Percentiles rank a stretch among this genome's conserved stretches.
Evolutionary conservation across 2,888 invertebrate genomes (phyloP).

Genomic region (Acheta domesticus): DNA sequence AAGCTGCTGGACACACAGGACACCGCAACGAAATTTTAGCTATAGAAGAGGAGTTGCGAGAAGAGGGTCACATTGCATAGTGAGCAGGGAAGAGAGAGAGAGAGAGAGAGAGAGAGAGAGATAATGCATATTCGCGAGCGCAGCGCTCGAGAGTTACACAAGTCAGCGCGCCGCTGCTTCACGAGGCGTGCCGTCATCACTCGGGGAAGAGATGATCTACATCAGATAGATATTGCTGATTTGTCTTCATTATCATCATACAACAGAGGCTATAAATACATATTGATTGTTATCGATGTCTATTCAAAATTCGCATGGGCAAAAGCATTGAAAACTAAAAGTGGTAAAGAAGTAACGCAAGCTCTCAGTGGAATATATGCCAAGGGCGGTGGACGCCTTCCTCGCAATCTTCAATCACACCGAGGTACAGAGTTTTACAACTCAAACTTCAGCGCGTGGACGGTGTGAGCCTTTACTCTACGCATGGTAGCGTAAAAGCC

Average conservation of each 20-base stretch:
- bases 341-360: too few species aligned
- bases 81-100: too few species aligned
- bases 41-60: neutral
- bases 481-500: neutral
- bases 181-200: neutral
- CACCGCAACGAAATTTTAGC: neutral
- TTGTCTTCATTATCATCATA: neutral
- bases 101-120: too few species aligned
- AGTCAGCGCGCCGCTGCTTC: neutral
- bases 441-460: neutral
- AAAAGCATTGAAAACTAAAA: neutral
- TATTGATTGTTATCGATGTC: neutral
- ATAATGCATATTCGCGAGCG: too few species aligned
- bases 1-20: neutral
- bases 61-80: neutral
- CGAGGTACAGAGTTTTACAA: neutral
- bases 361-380: too few species aligned
- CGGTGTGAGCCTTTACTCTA: neutral
- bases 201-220: neutral
- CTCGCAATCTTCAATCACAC: neutral
- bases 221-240: neutral
- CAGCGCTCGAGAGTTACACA: too few species aligned
- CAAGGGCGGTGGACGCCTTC: neutral
- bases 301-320: neutral
- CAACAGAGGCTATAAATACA: neutral